Percentiles rank a stretch among this genome's conserved stretches.
These are phyloP conservation scores for Drosophila sulfurigaster DNA, from an alignment of 1,140 invertebrate species.

Conservation along the genomic window DNA sequence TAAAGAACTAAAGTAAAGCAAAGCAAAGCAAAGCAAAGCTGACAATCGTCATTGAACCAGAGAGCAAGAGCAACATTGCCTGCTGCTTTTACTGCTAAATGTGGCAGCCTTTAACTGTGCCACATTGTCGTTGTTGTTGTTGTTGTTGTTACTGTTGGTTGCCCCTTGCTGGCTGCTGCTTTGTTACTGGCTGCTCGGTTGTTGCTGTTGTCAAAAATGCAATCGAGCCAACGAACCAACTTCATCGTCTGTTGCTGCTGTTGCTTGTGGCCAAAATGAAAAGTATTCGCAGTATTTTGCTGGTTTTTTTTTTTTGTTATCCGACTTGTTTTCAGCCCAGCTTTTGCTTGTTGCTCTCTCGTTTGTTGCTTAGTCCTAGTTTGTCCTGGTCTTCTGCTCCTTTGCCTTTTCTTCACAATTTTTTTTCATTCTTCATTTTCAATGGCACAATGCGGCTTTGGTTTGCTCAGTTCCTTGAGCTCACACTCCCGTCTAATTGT, in stretches of 20 bases:
- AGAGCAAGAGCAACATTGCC: slow-evolving; percentile 43
- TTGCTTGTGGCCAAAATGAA: slow-evolving; percentile 13
- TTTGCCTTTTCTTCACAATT: not conserved
- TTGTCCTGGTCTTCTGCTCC: not conserved
- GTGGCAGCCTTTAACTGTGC: slow-evolving; percentile 60
- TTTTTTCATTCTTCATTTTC: not conserved
- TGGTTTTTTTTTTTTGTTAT: not conserved
- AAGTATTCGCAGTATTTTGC: slow-evolving; percentile 2
- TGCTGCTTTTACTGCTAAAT: slow-evolving; percentile 20
- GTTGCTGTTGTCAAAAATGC: slow-evolving; percentile 13
- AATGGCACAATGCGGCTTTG: slow-evolving; percentile 35
- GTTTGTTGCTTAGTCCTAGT: too few relatives aligned
- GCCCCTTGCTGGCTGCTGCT: slow-evolving; percentile 35
- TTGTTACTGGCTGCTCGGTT: not conserved
- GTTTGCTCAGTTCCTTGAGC: slow-evolving; percentile 1
- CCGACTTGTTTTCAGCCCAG: not conserved
- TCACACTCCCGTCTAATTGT: not conserved
- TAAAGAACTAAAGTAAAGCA: not conserved
- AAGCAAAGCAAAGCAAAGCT: not conserved
- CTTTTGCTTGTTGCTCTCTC: not conserved
- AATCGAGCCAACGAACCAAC: slow-evolving; percentile 10
- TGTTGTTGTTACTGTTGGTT: not conserved
- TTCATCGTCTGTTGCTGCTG: not conserved
- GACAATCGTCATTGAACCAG: slow-evolving; percentile 54
- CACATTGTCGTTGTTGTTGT: slow-evolving; percentile 22